Evolutionary conservation across 1,140 invertebrate species (phyloP), one percentile per base, ranked within the genome.

Genomic region (Pseudomyrmex gracilis): DNA sequence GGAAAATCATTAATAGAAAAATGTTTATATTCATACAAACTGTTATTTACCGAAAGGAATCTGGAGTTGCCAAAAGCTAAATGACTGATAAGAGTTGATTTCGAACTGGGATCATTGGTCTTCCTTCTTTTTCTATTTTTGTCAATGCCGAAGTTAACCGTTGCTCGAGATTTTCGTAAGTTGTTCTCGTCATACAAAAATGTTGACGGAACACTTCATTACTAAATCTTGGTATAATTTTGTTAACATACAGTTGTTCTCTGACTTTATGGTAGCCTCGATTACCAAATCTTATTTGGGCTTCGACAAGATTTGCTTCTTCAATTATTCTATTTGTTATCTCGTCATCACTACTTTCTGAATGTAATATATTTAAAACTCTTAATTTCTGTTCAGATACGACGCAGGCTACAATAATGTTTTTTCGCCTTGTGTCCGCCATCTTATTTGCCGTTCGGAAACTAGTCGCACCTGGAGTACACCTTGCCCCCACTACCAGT

Each of bases 21-120:
- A 34, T 61, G 13, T 15, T 24, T 61, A 61, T 61, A 61, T 63
- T 63, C 2, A 43, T 15, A 63, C 2, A 34, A 63, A 63, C 1
- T 61, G 22, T 61, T 63, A 63, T 8, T 63, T n/a, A 63, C 61
- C 24, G 13, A 63, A 63, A 63, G 15, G 24, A 63, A 63, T 63
- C 61, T 43, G 61, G 61, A 43, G 24, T 63, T 63, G 61, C 61
- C 13, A 63, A 15, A 34, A 63, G 61, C 61, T 24, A 63, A n/a
- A 63, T 34, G 24, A 63, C 61, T 43, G 61, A n/a, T 9, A 63
- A 7, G 3, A 63, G 15, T 2, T 63, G 61, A 43, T 7, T 43
- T n/a, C 7, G 17, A 43, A 63, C 61, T 43, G 24, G 13, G 2
- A 63, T 43, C 13, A n/a, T 63, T 7, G 4, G 24, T 63, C 24